Percentiles rank a stretch among this genome's conserved stretches.
These are phyloP conservation scores for Gymnosoma rotundatum DNA, from an alignment of 2,888 invertebrate species.

Conservation along the genomic window DNA sequence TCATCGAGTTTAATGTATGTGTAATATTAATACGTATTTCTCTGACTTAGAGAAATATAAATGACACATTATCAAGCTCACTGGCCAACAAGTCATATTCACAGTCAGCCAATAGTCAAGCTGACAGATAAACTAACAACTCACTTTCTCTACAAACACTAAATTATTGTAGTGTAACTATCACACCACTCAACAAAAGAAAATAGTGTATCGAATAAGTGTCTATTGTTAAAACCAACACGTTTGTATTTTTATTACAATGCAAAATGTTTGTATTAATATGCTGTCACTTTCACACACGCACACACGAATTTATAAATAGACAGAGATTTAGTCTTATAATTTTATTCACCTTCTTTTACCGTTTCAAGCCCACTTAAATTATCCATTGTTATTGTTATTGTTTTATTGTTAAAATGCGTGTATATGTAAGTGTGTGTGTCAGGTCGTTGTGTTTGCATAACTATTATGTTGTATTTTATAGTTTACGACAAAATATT, in stretches of 20 bases:
- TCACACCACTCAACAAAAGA: not conserved
- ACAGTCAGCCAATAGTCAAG: conserved; percentile 13
- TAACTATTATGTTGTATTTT: conserved; percentile 44
- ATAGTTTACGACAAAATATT: conserved; percentile 60
- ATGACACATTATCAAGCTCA: conserved; percentile 13
- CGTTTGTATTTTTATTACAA: conserved; percentile 30
- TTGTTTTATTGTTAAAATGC: conserved; percentile 15
- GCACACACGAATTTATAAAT: not conserved
- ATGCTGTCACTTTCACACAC: not conserved
- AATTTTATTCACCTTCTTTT: conserved; percentile 16
- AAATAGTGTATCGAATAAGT: conserved; percentile 38
- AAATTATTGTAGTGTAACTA: not conserved
- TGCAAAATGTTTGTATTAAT: conserved; percentile 7
- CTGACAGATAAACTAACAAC: conserved; percentile 14
- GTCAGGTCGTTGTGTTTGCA: conserved; percentile 15
- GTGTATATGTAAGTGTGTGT: not conserved
- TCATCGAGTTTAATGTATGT: not conserved
- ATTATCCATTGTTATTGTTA: conserved; percentile 38
- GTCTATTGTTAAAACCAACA: conserved; percentile 34
- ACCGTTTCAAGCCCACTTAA: conserved; percentile 16
- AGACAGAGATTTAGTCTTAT: conserved; percentile 19
- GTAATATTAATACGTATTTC: not conserved
- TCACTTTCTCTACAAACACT: not conserved
- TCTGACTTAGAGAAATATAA: conserved; percentile 33
- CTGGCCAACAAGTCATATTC: not conserved